Conservation (phyloP, 2,113 vertebrate genomes). For the Pseudopipra pipra region DNA sequence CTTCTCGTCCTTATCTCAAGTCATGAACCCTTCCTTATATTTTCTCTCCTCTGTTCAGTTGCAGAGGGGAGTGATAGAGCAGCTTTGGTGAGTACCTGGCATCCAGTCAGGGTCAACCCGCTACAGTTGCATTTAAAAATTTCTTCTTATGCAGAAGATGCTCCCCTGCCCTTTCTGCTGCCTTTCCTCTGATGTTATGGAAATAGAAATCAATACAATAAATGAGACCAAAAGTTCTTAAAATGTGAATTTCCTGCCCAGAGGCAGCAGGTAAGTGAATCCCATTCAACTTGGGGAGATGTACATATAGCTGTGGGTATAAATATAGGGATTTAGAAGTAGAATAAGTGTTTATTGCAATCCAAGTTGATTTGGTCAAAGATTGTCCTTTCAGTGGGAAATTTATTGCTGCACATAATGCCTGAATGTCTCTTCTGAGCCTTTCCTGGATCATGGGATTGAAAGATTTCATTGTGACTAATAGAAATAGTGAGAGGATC, state of each 20-base stretch:
- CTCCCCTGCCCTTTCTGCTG: not conserved
- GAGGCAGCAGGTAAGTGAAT: slow-evolving; percentile 62
- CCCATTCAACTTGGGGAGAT: not conserved
- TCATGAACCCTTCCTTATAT: too few relatives aligned
- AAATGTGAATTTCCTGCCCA: slow-evolving; percentile 55
- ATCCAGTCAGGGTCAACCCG: too few relatives aligned
- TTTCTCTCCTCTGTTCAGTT: too few relatives aligned
- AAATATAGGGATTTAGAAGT: not conserved
- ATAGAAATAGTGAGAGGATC: not conserved
- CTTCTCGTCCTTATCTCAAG: too few relatives aligned
- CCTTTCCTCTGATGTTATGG: slow-evolving; percentile 66
- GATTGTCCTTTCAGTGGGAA: not conserved
- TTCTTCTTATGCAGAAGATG: not conserved
- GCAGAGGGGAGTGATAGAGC: too few relatives aligned
- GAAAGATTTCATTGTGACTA: not conserved
- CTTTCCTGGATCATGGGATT: not conserved
- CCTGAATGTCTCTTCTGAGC: not conserved
- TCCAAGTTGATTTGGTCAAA: not conserved
- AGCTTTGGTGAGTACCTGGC: too few relatives aligned
- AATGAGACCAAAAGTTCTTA: slow-evolving; percentile 57
- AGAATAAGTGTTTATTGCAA: not conserved
- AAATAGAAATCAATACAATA: slow-evolving; percentile 66
- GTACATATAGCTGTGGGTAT: not conserved
- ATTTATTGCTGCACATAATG: not conserved
- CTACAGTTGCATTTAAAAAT: not conserved